These are phyloP conservation scores for Calameuta filiformis DNA, from an alignment of 2,888 invertebrate genomes.

Conservation along the genomic window DNA sequence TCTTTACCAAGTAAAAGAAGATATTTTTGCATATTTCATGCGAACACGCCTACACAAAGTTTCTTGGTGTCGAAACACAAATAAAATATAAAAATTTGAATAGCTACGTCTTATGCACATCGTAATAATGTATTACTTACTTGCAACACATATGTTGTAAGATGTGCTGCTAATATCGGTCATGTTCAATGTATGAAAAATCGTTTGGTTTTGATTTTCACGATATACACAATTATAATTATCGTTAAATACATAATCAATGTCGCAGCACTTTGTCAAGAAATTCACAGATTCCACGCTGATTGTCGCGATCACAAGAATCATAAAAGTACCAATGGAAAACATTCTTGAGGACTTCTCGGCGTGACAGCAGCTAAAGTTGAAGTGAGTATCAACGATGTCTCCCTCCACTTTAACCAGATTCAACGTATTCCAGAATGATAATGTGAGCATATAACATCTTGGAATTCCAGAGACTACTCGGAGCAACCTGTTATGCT, in stretches of 20 bases:
- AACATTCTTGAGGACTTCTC: neutral
- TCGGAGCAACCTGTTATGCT: neutral
- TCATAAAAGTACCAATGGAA: neutral
- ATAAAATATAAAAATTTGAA: neutral
- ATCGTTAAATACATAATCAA: slow-evolving; percentile 15
- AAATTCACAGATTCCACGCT: slow-evolving; percentile 3
- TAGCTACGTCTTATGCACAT: neutral
- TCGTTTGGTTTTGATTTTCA: neutral
- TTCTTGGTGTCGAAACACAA: neutral
- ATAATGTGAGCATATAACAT: neutral
- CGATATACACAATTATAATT: neutral
- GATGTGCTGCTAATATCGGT: neutral
- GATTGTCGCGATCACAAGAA: neutral
- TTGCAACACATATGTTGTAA: neutral
- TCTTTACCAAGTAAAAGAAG: neutral
- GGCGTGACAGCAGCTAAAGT: neutral
- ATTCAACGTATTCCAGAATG: neutral
- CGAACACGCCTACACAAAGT: neutral
- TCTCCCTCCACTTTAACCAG: neutral
- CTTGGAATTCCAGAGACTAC: neutral
- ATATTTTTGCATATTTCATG: neutral
- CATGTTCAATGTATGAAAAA: neutral
- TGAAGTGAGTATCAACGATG: neutral
- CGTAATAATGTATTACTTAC: neutral
- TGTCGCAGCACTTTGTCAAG: slow-evolving; percentile 29